phyloP scores from a whole-genome alignment of 2,113 vertebrate species.

The Oncorhynchus keta region DNA sequence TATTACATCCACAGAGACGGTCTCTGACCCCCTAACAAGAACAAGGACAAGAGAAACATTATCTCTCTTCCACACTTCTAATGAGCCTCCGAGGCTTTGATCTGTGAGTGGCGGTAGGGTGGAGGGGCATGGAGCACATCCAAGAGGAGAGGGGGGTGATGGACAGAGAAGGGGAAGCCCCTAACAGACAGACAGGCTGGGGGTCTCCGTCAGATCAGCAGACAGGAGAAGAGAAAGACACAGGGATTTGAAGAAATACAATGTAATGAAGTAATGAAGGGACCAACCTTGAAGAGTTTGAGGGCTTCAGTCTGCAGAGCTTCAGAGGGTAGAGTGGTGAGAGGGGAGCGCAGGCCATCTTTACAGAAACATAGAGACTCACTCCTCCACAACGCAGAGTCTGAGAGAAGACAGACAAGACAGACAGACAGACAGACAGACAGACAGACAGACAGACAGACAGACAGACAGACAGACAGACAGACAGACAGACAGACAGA shows the following conservation, averaged over 20 bases:
- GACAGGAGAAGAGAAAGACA: not conserved
- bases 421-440: not conserved
- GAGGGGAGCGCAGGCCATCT: conserved; percentile 79
- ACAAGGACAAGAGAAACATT: conserved; percentile 37
- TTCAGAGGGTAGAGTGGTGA: conserved; percentile 86
- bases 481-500: not conserved
- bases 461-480: not conserved
- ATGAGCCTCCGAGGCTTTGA: conserved; percentile 47
- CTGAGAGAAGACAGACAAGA: conserved; percentile 53
- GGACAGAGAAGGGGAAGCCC: not conserved
- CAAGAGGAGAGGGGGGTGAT: conserved; percentile 9
- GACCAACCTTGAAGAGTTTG: conserved; percentile 86
- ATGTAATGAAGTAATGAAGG: not conserved
- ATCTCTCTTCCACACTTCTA: conserved; percentile 61
- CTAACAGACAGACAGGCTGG: not conserved
- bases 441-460: not conserved
- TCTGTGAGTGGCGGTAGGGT: not conserved
- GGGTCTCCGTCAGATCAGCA: not conserved
- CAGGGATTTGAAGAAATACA: not conserved
- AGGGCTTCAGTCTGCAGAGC: conserved; percentile 89
- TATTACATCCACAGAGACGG: not conserved
- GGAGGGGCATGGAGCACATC: conserved; percentile 4
- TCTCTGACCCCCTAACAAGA: not conserved
- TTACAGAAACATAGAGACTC: conserved; percentile 83
- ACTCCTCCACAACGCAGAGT: conserved; percentile 82